Evolutionary conservation across 2,888 invertebrate species (phyloP), one percentile per base, ranked within the genome.

Genomic region (Macrophya alboannulata): DNA sequence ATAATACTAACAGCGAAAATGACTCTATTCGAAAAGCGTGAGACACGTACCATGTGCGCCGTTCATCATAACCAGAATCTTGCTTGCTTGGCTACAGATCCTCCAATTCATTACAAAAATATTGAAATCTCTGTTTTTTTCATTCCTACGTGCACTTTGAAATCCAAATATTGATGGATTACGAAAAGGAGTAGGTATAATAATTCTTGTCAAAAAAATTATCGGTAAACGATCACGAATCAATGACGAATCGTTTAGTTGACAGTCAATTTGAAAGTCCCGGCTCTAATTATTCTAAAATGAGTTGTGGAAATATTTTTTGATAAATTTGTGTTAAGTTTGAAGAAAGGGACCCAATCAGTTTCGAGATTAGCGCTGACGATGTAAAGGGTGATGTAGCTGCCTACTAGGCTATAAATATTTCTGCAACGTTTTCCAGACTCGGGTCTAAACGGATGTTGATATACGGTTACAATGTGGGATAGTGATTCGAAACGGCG

Each of bases 401-500:
- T 55, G 55, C 45, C n/a, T 55, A 21, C n/a, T 0, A 25, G 62
- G 62, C 62, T 12, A 25, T 10, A 62, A 71, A 40, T 71, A 17
- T 71, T 71, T 71, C 9, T 40, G 40, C 37, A 71, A 71, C 9
- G 71, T 8, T 71, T 71, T 40, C 71, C 40, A 71, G n/a, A 71
- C 40, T 37, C 17, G 17, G 0, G 40, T 17, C 15, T 71, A 37
- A 71, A 40, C 71, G 71, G 71, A 71, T 71, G 71, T 71, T 40
- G 37, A 71, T 71, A 71, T 71, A 71, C 21, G 71, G 40, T 71
- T 71, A 40, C 71, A 40, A 71, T 71, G 40, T 71, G 40, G 71
- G 40, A 31, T n/a, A 31, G 31, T n/a, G 31, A 40, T 37, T 71
- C 17, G 6, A 37, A 71, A 71, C 40, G 17, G n/a, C n/a, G n/a